Base-by-base conservation (phyloP, 2,888 invertebrate genomes). In the Entomobrya multifasciata region DNA sequence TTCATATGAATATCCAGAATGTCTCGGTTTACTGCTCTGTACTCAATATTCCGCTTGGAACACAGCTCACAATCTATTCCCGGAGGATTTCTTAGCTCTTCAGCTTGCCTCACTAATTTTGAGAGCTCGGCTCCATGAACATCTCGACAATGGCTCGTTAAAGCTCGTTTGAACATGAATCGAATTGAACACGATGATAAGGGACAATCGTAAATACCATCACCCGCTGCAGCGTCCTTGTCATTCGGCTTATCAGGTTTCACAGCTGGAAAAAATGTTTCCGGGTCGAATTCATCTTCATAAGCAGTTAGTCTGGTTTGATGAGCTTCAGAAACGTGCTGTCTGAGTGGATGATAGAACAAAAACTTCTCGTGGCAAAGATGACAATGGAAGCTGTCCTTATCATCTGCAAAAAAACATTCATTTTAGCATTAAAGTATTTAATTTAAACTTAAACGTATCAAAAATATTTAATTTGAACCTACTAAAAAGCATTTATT, bases 371-470 rank as follows among this genome's bases (percentile, higher is more conserved):
- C 27, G 5, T n/a, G 1, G 30, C 81, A 82, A 30, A 72, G 15
- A 13, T 72, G 72, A 27, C 81, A 82, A 30, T 82, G 81, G 57
- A 60, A 82, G n/a, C 72, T 27, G 0, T 60, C n/a, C 13, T 22
- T 55, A 6, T 82, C 81, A n/a, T 36, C 81, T 82, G 49, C 6
- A 82, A 72, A 55, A 36, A 44, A 36, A 4, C 47, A 62, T 60
- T 25, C n/a, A n/a, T n/a, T n/a, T n/a, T n/a, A n/a, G n/a, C n/a
- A n/a, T n/a, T n/a, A n/a, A n/a, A n/a, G n/a, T n/a, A n/a, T n/a
- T n/a, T n/a, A n/a, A n/a, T n/a, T n/a, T n/a, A n/a, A n/a, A n/a
- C n/a, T n/a, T n/a, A n/a, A n/a, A n/a, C n/a, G n/a, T 22, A 22
- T 22, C n/a, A n/a, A 30, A 62, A 30, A 27, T n/a, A 57, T 25